These are phyloP conservation scores for Rhamphomyia laevipes DNA, from an alignment of 2,888 invertebrate genomes.

Conservation along the genomic window DNA sequence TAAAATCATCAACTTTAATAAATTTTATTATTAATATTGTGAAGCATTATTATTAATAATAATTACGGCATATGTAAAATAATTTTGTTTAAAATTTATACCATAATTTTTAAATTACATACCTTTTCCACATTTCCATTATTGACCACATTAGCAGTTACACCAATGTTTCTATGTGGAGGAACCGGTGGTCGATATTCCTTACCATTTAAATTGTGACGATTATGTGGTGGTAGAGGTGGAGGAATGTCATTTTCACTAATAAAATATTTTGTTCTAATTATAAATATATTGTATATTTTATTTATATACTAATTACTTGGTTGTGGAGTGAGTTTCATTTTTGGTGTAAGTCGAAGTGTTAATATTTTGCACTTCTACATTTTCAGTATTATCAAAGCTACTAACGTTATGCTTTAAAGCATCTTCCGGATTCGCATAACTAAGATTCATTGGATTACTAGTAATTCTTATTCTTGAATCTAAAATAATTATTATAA, in stretches of 20 bases:
- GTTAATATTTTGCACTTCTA: constrained; percentile 27
- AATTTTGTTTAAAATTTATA: no score
- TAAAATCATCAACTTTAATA: no score
- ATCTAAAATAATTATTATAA: constrained; percentile 21
- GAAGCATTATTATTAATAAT: no score
- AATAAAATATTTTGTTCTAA: constrained; percentile 19
- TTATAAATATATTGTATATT: no score
- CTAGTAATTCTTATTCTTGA: constrained; percentile 59
- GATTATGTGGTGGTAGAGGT: constrained; percentile 41
- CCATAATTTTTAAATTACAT: neutral
- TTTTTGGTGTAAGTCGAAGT: constrained; percentile 62
- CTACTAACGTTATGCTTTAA: constrained; percentile 45
- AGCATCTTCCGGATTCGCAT: constrained; percentile 54
- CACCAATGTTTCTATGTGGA: constrained; percentile 65
- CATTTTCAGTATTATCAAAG: constrained; percentile 51
- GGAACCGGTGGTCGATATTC: constrained; percentile 83
- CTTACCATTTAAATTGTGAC: constrained; percentile 35
- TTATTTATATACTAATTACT: no score
- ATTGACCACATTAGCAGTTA: constrained; percentile 42
- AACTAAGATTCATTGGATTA: constrained; percentile 62
- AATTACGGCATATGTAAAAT: no score
- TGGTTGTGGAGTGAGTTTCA: constrained; percentile 14
- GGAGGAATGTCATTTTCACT: constrained; percentile 39
- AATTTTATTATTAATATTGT: no score
- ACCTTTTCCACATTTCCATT: constrained; percentile 16